phyloP scores from a whole-genome alignment of 1,140 invertebrate species.

The Leptopilina clavipes region DNA sequence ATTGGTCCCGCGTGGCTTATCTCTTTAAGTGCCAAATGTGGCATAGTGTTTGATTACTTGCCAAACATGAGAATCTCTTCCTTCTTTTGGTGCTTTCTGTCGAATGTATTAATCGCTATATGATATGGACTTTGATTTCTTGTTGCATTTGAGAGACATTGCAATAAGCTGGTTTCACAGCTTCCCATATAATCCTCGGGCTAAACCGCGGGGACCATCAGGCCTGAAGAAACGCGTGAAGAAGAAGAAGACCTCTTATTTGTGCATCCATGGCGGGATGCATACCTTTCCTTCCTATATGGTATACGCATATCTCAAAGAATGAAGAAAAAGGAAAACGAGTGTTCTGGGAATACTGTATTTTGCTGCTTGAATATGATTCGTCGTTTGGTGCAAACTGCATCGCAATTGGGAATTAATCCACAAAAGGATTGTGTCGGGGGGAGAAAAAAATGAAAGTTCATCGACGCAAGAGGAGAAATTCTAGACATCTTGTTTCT shows the following conservation, averaged over 20 bases:
- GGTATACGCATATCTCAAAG: slow-evolving; percentile 49
- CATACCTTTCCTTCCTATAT: slow-evolving; percentile 62
- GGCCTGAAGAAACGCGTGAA: slow-evolving; percentile 36
- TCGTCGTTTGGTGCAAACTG: slow-evolving; percentile 47
- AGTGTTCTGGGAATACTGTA: slow-evolving; percentile 54
- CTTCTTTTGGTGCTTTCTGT: slow-evolving; percentile 42
- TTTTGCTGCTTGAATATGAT: slow-evolving; percentile 50
- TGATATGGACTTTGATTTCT: slow-evolving; percentile 49
- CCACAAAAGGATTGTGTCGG: not conserved
- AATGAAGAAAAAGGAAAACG: slow-evolving; percentile 45
- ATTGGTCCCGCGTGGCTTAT: slow-evolving; percentile 54
- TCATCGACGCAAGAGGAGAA: too few species aligned
- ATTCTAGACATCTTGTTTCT: too few species aligned
- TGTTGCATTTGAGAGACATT: slow-evolving; percentile 46
- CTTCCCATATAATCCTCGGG: slow-evolving; percentile 48
- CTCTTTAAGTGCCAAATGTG: slow-evolving; percentile 52
- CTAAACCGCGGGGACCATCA: slow-evolving; percentile 34
- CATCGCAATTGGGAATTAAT: slow-evolving; percentile 37
- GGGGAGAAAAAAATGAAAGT: too few species aligned
- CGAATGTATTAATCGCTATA: slow-evolving; percentile 57
- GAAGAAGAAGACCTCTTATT: slow-evolving; percentile 50
- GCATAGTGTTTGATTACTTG: slow-evolving; percentile 51
- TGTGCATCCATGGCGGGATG: slow-evolving; percentile 58
- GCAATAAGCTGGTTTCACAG: slow-evolving; percentile 50
- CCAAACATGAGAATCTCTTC: slow-evolving; percentile 51